Conservation (phyloP, 2,113 vertebrate genomes). For the Bubo scandiacus region DNA sequence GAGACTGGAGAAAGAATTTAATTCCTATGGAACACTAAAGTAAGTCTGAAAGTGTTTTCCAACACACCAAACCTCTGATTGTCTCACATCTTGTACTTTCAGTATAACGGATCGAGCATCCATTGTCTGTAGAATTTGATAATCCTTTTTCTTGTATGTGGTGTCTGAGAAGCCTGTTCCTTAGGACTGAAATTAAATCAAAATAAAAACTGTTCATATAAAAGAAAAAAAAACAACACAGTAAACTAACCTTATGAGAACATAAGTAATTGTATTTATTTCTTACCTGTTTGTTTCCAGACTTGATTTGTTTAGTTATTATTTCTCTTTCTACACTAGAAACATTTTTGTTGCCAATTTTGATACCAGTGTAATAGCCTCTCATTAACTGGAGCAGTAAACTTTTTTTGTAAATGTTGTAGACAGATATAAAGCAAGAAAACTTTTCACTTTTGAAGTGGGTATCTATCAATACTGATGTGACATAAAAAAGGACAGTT, state of each 20-base stretch:
- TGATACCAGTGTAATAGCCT: not conserved
- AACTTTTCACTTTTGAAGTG: not conserved
- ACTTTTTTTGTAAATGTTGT: not conserved
- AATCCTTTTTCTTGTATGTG: not conserved
- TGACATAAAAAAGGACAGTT: not conserved
- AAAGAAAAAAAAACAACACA: not conserved
- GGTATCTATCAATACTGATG: not conserved
- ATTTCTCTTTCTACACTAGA: not conserved
- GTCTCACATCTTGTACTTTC: not conserved
- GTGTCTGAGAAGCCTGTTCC: not conserved
- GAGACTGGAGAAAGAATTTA: not conserved
- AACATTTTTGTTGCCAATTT: not conserved
- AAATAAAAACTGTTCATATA: not conserved
- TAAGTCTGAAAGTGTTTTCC: not conserved
- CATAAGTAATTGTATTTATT: not conserved
- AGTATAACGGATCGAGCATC: not conserved
- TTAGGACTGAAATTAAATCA: not conserved
- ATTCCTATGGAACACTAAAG: not conserved
- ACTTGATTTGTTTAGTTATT: not conserved
- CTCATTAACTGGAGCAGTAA: not conserved
- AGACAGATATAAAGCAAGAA: not conserved
- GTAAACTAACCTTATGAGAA: not conserved
- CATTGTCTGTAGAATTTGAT: not conserved
- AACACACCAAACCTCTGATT: not conserved
- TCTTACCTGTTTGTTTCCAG: not conserved